These are phyloP conservation scores for Alouatta palliata DNA, from an alignment of 2,113 vertebrate genomes.

Conservation along the genomic window DNA sequence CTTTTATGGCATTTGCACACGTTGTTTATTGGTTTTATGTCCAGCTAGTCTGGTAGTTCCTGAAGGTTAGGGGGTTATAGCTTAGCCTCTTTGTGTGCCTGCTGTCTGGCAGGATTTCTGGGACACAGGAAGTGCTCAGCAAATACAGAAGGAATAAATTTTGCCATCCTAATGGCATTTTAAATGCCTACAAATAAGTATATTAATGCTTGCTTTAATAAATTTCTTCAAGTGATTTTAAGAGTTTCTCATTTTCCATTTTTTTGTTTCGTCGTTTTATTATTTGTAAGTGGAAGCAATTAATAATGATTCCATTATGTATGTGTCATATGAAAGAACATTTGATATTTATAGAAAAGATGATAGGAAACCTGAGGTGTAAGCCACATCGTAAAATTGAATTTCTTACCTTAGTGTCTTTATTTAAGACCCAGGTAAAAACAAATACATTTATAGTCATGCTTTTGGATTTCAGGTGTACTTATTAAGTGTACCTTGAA, in stretches of 20 bases:
- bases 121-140: neutral
- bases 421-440: neutral
- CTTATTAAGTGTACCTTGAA: neutral
- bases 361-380: neutral
- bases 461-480: neutral
- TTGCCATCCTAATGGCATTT: neutral
- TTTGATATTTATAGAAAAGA: neutral
- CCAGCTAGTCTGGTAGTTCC: neutral
- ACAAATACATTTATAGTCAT: neutral
- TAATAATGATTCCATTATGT: neutral
- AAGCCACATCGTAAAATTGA: neutral
- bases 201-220: neutral
- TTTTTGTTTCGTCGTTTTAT: neutral
- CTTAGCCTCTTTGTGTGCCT: neutral
- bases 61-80: neutral
- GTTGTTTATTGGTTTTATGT: neutral
- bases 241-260: neutral
- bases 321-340: neutral
- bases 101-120: neutral
- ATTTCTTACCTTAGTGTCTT: neutral
- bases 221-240: neutral
- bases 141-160: neutral
- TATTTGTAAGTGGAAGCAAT: neutral
- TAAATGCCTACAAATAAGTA: neutral
- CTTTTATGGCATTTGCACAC: neutral